Evolutionary conservation across 1,140 invertebrate species (phyloP), one percentile per base, ranked within the genome.

Genomic region (Trichonephila clavata): DNA sequence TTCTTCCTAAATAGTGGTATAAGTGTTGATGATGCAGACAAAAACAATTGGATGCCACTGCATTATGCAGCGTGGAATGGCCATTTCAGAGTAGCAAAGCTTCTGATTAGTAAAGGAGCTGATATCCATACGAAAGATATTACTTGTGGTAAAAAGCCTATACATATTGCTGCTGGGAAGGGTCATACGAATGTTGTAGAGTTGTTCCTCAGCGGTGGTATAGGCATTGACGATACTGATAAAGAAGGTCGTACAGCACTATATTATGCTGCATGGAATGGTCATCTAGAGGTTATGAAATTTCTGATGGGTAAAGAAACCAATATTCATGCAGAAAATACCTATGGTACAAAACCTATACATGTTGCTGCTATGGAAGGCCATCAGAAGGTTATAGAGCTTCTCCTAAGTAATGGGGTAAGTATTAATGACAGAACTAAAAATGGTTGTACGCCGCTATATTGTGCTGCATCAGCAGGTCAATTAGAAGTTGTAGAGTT

Each of bases 321-420:
- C 0, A 98, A 99, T 96, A 98, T 98, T 0, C 96, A 98, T 94
- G 97, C 97, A 94, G 59, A 6, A 43, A 16, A 99, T 95, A 98
- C 98, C 0, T 98, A 98, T 27, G 97, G 99, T 96, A 99, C 98
- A 1, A n/a, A n/a, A n/a, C n/a, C n/a, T n/a, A n/a, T n/a, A n/a
- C n/a, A n/a, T n/a, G n/a, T n/a, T n/a, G n/a, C 99, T 0, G 97
- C 99, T 3, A 99, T 99, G 95, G 98, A 98, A 50, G 99, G 99
- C 61, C 99, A 99, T 95, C 99, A 99, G 96, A 98, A 99, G 94
- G 98, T 99, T 65, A 99, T 99, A 24, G 88, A 59, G 27, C 21
- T 68, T 20, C 0, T 77, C 2, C 39, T 65, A 13, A 20, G 39
- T 3, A 3, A 57, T 24, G 65, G 88, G 2, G 24, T 21, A n/a